A percentile compares a stretch with the other conserved stretches of the same genome.
Conservation (phyloP, 2,113 vertebrate species). For the Thinocorus orbignyianus region DNA sequence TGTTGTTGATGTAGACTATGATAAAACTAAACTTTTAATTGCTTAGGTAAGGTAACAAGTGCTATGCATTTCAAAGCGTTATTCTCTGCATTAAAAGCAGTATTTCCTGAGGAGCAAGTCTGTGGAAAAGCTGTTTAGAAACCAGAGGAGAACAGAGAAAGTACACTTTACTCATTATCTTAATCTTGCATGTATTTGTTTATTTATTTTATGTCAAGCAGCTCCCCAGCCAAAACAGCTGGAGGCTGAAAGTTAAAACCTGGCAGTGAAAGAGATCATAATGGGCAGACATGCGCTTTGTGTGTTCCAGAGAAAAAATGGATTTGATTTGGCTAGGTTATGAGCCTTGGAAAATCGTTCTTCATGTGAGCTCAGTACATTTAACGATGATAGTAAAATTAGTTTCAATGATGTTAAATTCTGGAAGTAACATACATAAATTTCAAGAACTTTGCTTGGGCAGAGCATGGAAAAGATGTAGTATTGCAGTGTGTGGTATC, state of each 20-base stretch:
- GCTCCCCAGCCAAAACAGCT: background rate
- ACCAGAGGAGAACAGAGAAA: background rate
- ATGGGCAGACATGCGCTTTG: background rate
- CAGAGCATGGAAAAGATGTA: background rate
- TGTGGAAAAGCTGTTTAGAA: background rate
- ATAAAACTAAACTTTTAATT: background rate
- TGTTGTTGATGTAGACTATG: background rate
- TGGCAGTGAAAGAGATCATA: background rate
- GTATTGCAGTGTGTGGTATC: background rate
- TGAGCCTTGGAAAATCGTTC: background rate
- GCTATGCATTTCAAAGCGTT: background rate
- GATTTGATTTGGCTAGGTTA: conserved; percentile 12
- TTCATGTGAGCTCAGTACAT: background rate
- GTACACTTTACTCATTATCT: background rate
- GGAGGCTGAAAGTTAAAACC: conserved; percentile 33
- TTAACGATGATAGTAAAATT: conserved; percentile 10
- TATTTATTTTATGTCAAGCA: conserved; percentile 1
- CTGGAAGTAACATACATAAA: background rate
- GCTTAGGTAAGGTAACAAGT: background rate
- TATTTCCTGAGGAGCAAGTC: background rate
- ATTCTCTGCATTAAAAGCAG: background rate
- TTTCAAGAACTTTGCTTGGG: background rate
- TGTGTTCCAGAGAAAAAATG: background rate
- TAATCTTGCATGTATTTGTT: conserved; percentile 9
- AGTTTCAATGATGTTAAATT: background rate